Evolutionary conservation across 1,140 invertebrate genomes (phyloP).

Genomic region (Diplogasteroides magnus): DNA sequence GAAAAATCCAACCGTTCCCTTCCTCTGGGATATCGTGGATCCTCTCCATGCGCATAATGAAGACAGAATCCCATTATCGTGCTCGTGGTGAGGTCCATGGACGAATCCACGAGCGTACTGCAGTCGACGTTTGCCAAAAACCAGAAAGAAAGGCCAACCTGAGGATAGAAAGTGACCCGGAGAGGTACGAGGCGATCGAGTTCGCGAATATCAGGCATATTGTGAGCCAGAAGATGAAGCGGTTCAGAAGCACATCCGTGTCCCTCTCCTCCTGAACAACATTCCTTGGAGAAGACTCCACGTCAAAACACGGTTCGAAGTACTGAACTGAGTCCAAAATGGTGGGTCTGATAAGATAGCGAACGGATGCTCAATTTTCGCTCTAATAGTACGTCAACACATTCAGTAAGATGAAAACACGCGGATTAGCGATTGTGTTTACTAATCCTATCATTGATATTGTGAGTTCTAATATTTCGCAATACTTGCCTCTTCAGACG

Average conservation of each 20-base stretch:
- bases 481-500: no score
- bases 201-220: constrained; percentile 27
- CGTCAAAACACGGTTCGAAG: no score
- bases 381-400: no score
- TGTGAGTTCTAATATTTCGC: no score
- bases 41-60: not conserved
- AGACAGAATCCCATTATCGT: constrained; percentile 27
- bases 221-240: constrained; percentile 17
- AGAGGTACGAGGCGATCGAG: constrained; percentile 26
- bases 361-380: no score
- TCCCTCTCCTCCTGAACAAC: constrained; percentile 11
- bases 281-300: not conserved
- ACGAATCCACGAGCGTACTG: constrained; percentile 36
- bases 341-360: no score
- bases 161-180: constrained; percentile 34
- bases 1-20: constrained; percentile 7
- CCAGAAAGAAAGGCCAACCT: constrained; percentile 12
- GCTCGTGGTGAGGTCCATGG: constrained; percentile 36
- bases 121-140: no score
- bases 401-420: no score
- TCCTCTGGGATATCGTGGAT: constrained; percentile 30
- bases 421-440: no score
- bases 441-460: no score
- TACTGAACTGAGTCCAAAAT: no score
- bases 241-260: constrained; percentile 15